These are phyloP conservation scores for Rotaria magnacalcarata DNA, from an alignment of 2,888 invertebrate species.

Conservation along the genomic window DNA sequence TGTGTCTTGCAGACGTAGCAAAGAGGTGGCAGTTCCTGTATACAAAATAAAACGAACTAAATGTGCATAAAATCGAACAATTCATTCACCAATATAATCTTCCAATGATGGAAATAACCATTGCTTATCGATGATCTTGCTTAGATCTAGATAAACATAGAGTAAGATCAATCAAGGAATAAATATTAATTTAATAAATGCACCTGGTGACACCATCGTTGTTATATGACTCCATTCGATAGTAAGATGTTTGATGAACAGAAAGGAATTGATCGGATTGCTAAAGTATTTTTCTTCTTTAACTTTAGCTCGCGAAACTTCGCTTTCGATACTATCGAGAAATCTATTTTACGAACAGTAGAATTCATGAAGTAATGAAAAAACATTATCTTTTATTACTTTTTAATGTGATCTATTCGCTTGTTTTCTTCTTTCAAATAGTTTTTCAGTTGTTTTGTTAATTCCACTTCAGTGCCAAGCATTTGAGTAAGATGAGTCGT, in stretches of 20 bases:
- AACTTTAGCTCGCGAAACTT: not conserved
- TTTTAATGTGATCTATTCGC: not conserved
- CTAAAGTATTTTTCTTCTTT: not conserved
- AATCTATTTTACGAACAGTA: not conserved
- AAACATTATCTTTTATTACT: not conserved
- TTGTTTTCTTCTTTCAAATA: not conserved
- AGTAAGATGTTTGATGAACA: not conserved
- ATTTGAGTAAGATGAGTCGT: not conserved
- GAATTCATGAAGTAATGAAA: not conserved
- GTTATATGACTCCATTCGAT: not conserved
- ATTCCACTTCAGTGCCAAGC: not conserved
- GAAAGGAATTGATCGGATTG: not conserved
- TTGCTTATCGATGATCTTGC: not conserved
- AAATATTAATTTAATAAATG: not conserved
- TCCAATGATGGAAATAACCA: not conserved
- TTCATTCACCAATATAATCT: not conserved
- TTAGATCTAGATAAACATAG: too few relatives aligned
- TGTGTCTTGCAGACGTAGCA: not conserved
- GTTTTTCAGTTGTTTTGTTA: not conserved
- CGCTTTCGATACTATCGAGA: not conserved
- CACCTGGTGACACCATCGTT: not conserved
- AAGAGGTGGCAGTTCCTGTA: not conserved
- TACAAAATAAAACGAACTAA: not conserved
- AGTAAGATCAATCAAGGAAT: too few relatives aligned
- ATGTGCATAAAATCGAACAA: not conserved